Base-by-base conservation (phyloP, 1,140 invertebrate genomes). In the Oncopodura yosiiana region DNA sequence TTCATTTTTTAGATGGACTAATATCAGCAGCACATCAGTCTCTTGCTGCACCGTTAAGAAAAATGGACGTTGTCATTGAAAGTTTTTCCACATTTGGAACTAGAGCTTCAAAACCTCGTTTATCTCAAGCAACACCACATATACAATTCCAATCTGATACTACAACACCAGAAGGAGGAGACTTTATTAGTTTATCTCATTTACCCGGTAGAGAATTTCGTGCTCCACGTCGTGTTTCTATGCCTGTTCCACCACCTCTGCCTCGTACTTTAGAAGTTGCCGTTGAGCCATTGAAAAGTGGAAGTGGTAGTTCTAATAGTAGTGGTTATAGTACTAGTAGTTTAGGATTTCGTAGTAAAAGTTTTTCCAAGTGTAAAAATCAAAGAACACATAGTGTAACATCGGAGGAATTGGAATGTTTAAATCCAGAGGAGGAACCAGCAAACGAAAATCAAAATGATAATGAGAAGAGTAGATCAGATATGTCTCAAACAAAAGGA, bases 1-100 rank as follows among this genome's bases (percentile, higher is more conserved):
- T 6, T n/a, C 18, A 16, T 8, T n/a, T 18, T 48, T 9, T 34
- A 8, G 18, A 19, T 38, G 18, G 18, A 26, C 12, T 50, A 3
- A 12, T 30, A 29, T 4, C 42, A 45, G 49, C 36, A 48, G 50
- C 56, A 14, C 30, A n/a, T 9, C 30, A 19, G 23, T 9, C 26
- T 60, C 12, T 56, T 60, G 53, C 11, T 49, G 27, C 24, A 37
- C 12, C 26, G 39, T 11, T 41, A 14, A 42, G 49, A 23, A 58
- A 58, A n/a, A 43, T 37, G 41, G 60, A 58, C 14, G 8, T 9
- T 8, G 8, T n/a, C 8, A 32, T 58, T 26, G 60, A 62, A 30
- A 56, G 48, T 34, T 62, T 62, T 29, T 62, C 60, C 4, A 62
- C 60, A 16, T 62, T 62, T 43, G 60, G 60, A 11, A 53, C 59